These are phyloP conservation scores for Ommatoiulus sabulosus DNA, from an alignment of 2,888 invertebrate genomes.

Conservation along the genomic window DNA sequence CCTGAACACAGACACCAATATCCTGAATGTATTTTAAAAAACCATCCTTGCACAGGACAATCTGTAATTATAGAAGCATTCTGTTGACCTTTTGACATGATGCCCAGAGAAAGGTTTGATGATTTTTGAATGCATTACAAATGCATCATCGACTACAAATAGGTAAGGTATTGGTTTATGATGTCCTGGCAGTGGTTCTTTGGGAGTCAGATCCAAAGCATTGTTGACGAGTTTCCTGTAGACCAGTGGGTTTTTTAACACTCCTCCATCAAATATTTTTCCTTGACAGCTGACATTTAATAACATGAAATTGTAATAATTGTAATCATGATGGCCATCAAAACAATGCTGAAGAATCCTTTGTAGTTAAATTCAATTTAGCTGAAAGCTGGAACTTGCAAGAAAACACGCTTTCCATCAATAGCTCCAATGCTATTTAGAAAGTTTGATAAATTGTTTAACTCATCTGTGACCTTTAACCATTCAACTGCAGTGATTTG, in stretches of 20 bases:
- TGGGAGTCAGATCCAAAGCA: background rate
- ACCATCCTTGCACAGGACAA: no score
- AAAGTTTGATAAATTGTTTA: no score
- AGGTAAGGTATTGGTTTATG: no score
- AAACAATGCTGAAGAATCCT: conserved; percentile 42
- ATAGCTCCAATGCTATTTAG: no score
- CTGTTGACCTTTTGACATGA: no score
- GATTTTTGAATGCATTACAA: background rate
- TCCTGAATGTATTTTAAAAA: no score
- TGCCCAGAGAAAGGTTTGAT: background rate
- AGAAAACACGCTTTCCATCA: no score
- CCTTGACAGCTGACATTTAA: background rate
- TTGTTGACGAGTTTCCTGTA: background rate
- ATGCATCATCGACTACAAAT: conserved; percentile 51
- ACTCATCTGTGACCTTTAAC: no score
- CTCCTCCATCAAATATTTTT: conserved; percentile 22
- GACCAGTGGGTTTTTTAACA: background rate
- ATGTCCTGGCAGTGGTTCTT: background rate
- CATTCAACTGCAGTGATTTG: no score
- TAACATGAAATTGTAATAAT: conserved; percentile 5
- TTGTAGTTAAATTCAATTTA: conserved; percentile 55
- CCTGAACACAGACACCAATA: no score
- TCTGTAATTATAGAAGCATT: no score
- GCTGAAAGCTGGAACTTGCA: no score
- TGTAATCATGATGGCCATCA: conserved; percentile 14